Percentiles rank a stretch among this genome's conserved stretches.
These are phyloP conservation scores for human (Homo sapiens) DNA, from an alignment of 2,113 vertebrate genomes.

Conservation along the genomic window DNA sequence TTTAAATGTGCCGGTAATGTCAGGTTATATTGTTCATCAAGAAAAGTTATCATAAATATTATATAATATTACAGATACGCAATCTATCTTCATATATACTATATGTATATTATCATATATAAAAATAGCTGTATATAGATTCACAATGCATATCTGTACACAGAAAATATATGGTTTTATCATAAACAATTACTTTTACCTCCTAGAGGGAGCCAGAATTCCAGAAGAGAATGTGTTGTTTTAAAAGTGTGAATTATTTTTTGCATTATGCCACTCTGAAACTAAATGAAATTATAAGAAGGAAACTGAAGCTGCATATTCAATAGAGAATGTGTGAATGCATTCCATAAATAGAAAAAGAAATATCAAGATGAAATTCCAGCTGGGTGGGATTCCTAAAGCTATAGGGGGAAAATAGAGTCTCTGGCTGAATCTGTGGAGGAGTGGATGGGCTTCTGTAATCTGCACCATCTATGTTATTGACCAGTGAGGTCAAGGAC, in stretches of 20 bases:
- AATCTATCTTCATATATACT: background rate
- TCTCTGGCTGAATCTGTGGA: background rate
- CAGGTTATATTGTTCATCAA: conserved; percentile 12
- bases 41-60: conserved; percentile 8
- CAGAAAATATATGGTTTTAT: background rate
- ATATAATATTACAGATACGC: background rate
- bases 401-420: background rate
- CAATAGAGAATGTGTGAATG: conserved; percentile 23
- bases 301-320: conserved; percentile 60
- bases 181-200: conserved; percentile 37
- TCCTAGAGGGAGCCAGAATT: conserved; percentile 34
- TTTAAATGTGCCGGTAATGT: conserved; percentile 14
- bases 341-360: conserved; percentile 57
- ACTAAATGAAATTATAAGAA: conserved; percentile 56
- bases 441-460: background rate
- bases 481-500: conserved; percentile 51
- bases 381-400: conserved; percentile 14
- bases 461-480: background rate
- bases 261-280: conserved; percentile 34
- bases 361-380: conserved; percentile 48
- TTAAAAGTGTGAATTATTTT: background rate
- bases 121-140: background rate
- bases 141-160: background rate
- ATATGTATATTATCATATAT: background rate
- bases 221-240: conserved; percentile 50